Conservation (phyloP, 2,888 invertebrate species). For the Pseudoips prasinana region DNA sequence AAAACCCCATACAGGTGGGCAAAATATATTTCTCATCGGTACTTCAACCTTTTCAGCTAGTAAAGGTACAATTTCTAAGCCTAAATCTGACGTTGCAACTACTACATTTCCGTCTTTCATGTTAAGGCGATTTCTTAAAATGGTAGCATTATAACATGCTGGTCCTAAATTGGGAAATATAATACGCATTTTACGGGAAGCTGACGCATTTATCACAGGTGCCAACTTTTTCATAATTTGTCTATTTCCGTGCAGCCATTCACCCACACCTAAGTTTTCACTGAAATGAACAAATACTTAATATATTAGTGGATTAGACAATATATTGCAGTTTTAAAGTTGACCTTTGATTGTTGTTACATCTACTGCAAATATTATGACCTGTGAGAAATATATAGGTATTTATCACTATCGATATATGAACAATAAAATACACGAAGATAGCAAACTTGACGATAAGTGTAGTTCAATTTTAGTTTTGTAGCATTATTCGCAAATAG, state of each 20-base stretch:
- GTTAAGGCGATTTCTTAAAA: conserved; percentile 60
- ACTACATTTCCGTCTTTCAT: conserved; percentile 74
- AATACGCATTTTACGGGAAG: conserved; percentile 67
- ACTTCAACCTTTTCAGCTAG: conserved; percentile 70
- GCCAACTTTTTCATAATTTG: conserved; percentile 65
- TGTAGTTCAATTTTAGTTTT: no score
- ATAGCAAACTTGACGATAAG: no score
- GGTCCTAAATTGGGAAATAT: conserved; percentile 80
- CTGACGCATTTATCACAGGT: conserved; percentile 72
- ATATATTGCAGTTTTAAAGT: no score
- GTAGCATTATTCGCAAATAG: no score
- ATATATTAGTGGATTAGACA: not conserved
- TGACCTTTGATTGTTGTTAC: no score
- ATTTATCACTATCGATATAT: no score
- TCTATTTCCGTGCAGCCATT: conserved; percentile 60
- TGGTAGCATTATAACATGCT: conserved; percentile 81
- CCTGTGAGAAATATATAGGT: no score
- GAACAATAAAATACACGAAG: no score
- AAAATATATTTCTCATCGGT: conserved; percentile 72
- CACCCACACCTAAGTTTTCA: conserved; percentile 49
- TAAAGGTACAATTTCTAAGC: conserved; percentile 64
- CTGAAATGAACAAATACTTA: conserved; percentile 43
- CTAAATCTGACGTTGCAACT: conserved; percentile 81
- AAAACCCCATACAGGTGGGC: conserved; percentile 85
- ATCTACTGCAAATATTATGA: no score